These are phyloP conservation scores for Drosophila dives DNA, from an alignment of 2,888 invertebrate species.

Conservation along the genomic window DNA sequence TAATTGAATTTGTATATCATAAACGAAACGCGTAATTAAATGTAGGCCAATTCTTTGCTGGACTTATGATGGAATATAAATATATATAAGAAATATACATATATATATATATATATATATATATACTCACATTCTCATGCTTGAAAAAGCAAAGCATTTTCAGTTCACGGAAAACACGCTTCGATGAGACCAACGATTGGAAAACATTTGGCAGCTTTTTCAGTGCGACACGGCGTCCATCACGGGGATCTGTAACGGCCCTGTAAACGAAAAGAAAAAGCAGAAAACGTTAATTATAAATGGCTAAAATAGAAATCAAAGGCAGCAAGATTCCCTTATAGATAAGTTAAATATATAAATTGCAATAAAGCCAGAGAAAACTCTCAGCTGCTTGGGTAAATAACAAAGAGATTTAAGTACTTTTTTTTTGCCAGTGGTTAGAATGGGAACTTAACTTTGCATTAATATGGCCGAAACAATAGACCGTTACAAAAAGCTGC, in stretches of 20 bases:
- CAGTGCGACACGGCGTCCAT: conserved; percentile 98
- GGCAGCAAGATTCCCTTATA: not conserved
- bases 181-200: conserved; percentile 99
- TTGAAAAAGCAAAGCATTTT: conserved; percentile 99
- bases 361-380: not conserved
- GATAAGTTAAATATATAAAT: not conserved
- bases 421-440: conserved; percentile 5
- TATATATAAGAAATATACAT: conserved; percentile 1
- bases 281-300: conserved; percentile 3
- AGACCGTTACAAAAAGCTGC: conserved; percentile 42
- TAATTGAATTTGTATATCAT: conserved; percentile 64
- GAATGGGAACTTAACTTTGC: conserved; percentile 43
- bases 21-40: conserved; percentile 57
- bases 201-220: conserved; percentile 99
- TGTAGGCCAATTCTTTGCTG: conserved; percentile 28
- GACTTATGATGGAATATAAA: not conserved
- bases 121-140: conserved; percentile 98
- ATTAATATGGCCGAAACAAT: conserved; percentile 52
- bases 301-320: not conserved
- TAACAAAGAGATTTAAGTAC: conserved; percentile 12
- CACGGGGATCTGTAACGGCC: conserved; percentile 99
- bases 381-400: conserved; percentile 1
- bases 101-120: not conserved
- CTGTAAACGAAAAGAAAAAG: conserved; percentile 85
- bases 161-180: conserved; percentile 98